A percentile compares a stretch with the other conserved stretches of the same genome.
phyloP scores from a whole-genome alignment of 1,140 invertebrate genomes.

The Zophobas atratus region DNA sequence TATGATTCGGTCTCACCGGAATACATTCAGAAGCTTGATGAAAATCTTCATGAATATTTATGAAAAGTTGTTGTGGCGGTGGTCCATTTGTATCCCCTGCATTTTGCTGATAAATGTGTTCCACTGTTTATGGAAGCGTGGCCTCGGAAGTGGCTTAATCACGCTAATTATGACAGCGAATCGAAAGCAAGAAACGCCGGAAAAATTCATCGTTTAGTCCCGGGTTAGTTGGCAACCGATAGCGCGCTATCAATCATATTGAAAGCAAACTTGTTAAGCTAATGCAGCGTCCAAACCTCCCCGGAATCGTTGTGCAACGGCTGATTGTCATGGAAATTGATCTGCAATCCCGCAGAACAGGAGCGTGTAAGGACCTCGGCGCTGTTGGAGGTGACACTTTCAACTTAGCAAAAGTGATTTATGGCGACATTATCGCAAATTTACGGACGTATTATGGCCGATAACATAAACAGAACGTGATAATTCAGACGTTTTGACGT shows the following conservation, averaged over 20 bases:
- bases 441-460: slow-evolving; percentile 40
- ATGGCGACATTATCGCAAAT: slow-evolving; percentile 37
- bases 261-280: slow-evolving; percentile 20
- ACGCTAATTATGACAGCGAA: neutral
- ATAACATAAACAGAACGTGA: slow-evolving; percentile 29
- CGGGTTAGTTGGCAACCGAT: neutral
- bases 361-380: slow-evolving; percentile 1
- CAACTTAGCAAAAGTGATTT: slow-evolving; percentile 25
- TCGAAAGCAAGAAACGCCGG: too few species aligned
- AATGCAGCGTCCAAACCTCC: slow-evolving; percentile 3
- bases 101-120: slow-evolving; percentile 29
- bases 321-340: slow-evolving; percentile 10
- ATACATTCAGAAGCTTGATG: slow-evolving; percentile 14
- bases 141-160: neutral
- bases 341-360: neutral
- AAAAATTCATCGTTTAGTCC: neutral
- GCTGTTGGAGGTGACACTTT: slow-evolving; percentile 11
- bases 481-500: slow-evolving; percentile 19
- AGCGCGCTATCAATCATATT: slow-evolving; percentile 15
- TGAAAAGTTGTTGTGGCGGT: slow-evolving; percentile 30
- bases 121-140: slow-evolving; percentile 5
- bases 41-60: slow-evolving; percentile 42
- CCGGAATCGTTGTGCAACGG: neutral
- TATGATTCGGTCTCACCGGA: slow-evolving; percentile 9
- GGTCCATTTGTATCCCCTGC: slow-evolving; percentile 13